Conservation (phyloP, 2,113 vertebrate species). For the Genyomyrus donnyi region DNA sequence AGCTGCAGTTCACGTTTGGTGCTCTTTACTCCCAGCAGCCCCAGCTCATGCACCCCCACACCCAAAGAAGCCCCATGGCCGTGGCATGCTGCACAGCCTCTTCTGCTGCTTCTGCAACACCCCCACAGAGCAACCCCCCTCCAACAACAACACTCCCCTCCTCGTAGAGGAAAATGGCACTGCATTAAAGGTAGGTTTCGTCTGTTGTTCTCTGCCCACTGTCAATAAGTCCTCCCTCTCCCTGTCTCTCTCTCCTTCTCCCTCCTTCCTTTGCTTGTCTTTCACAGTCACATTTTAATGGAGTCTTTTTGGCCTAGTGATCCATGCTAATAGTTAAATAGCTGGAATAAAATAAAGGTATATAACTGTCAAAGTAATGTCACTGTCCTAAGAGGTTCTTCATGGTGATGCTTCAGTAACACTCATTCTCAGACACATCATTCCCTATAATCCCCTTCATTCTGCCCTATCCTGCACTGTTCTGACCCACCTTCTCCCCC, state of each 20-base stretch:
- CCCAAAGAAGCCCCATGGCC: conserved; percentile 65
- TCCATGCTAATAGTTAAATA: background rate
- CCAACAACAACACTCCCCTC: conserved; percentile 66
- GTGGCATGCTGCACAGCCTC: conserved; percentile 65
- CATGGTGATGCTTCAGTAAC: background rate
- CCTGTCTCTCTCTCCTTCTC: background rate
- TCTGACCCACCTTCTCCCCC: background rate
- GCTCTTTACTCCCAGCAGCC: conserved; percentile 43
- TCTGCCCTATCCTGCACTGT: background rate
- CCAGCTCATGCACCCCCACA: conserved; percentile 30
- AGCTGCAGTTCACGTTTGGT: background rate
- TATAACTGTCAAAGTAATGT: background rate
- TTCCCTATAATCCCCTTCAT: background rate
- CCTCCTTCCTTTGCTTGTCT: background rate
- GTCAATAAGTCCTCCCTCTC: background rate
- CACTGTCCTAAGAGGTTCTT: background rate
- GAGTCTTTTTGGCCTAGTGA: background rate
- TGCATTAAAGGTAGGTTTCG: conserved; percentile 63
- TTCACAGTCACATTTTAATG: background rate
- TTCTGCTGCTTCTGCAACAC: conserved; percentile 72
- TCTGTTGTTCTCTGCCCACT: background rate
- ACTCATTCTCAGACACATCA: background rate
- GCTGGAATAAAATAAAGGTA: background rate
- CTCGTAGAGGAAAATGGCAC: conserved; percentile 69
- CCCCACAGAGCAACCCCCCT: conserved; percentile 56